These are phyloP conservation scores for Chiloscyllium punctatum DNA, from an alignment of 2,797 vertebrate genomes.

Conservation along the genomic window DNA sequence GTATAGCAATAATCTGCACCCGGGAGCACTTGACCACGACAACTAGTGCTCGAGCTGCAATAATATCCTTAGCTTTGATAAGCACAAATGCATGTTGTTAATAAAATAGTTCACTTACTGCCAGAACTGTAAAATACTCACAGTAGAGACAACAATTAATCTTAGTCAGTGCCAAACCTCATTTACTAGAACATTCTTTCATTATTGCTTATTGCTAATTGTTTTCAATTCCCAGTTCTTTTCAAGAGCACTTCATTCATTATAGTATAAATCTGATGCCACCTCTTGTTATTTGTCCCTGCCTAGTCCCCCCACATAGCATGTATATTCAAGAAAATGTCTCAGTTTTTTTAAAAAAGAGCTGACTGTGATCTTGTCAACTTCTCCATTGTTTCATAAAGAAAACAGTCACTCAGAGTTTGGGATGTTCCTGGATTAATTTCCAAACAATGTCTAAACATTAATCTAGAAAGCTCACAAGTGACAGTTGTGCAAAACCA, in stretches of 20 bases:
- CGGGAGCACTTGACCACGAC: background rate
- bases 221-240: conserved; percentile 3
- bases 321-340: background rate
- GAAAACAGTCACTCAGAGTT: background rate
- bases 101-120: background rate
- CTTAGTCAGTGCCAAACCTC: background rate
- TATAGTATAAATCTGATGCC: background rate
- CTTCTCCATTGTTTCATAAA: background rate
- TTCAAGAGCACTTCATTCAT: background rate
- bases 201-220: background rate
- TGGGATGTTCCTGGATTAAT: background rate
- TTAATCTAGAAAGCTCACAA: background rate
- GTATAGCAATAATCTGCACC: background rate
- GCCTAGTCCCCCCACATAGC: background rate
- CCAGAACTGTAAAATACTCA: background rate
- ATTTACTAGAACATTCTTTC: background rate
- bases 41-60: background rate
- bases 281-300: background rate
- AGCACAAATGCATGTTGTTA: background rate
- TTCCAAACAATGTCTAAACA: background rate
- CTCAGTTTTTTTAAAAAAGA: background rate
- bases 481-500: background rate
- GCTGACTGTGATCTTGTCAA: background rate
- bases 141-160: background rate
- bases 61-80: background rate